Base-by-base conservation (phyloP, 1,140 invertebrate genomes). In the Myzus persicae region DNA sequence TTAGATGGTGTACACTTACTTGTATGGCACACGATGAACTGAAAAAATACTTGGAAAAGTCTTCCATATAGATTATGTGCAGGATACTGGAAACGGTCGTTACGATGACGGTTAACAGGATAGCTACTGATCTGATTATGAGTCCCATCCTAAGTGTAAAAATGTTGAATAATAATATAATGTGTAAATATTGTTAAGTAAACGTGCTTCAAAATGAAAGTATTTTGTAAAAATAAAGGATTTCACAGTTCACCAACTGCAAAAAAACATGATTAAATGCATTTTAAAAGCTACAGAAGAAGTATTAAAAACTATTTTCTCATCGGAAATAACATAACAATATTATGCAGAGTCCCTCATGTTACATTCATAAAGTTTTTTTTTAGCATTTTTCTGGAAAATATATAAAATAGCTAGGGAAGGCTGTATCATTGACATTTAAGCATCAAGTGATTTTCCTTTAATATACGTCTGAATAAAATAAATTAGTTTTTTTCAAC, bases 81-180 rank as follows among this genome's bases (percentile, higher is more conserved):
- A 84, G 81, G 46, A 93, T 85, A 93, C 91, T 93, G 81, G 81
- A 84, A 8, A 93, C 36, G 18, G 81, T 93, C 2, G 81, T 93
- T 22, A 84, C 36, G 24, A 93, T 51, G 11, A 93, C 81, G 46
- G 54, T 85, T 22, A 84, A 54, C 8, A 93, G 22, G 24, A 93
- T 84, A 38, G 36, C 81, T 38, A 93, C 36, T 38, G 91, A 93
- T 54, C 91, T 84, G 67, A 84, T 42, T 36, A 93, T 85, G 20
- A 93, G 91, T 38, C 91, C 81, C 67, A 93, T 93, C 31, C 91
- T 93, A 44, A 22, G n/a, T 59, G 38, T 42, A 93, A 84, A 92
- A 51, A 31, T 22, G 46, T 90, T 76, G n/a, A 91, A n/a, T 46
- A 51, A 48, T 18, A 48, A 48, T 46, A 46, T 1, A 46, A 14